These are phyloP conservation scores for Caradrina clavipalpis DNA, from an alignment of 2,888 invertebrate species.

Conservation along the genomic window DNA sequence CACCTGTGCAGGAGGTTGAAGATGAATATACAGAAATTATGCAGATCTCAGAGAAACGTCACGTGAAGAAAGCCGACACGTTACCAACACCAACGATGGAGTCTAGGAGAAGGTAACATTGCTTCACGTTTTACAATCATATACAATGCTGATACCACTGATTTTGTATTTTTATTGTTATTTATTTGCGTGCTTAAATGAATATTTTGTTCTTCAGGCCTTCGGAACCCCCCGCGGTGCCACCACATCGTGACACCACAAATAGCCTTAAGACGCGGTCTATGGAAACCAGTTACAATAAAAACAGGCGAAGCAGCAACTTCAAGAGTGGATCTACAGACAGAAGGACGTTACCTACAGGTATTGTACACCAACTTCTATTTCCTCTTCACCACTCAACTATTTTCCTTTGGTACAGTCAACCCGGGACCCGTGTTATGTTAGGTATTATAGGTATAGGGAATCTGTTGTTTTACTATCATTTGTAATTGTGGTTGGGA, in stretches of 20 bases:
- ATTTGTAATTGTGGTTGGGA: too few species aligned
- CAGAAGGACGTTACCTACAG: constrained; percentile 94
- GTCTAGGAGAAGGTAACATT: constrained; percentile 82
- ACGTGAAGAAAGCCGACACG: constrained; percentile 89
- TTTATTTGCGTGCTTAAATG: background rate
- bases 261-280: constrained; percentile 96
- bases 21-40: constrained; percentile 94
- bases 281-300: constrained; percentile 95
- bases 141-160: too few species aligned
- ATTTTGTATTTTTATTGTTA: background rate
- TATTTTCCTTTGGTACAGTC: background rate
- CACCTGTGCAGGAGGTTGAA: constrained; percentile 95
- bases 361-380: constrained; percentile 71
- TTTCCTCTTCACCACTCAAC: background rate
- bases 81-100: constrained; percentile 89
- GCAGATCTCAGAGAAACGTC: constrained; percentile 88
- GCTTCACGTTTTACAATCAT: too few species aligned
- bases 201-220: constrained; percentile 75
- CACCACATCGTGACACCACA: constrained; percentile 93
- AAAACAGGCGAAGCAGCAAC: constrained; percentile 90
- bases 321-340: constrained; percentile 92
- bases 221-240: constrained; percentile 93
- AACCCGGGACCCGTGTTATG: too few species aligned
- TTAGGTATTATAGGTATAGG: too few species aligned
- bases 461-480: too few species aligned